Percentiles rank a stretch among this genome's conserved stretches.
Evolutionary conservation across 2,797 vertebrate species (phyloP).

Genomic region (Squalus acanthias): DNA sequence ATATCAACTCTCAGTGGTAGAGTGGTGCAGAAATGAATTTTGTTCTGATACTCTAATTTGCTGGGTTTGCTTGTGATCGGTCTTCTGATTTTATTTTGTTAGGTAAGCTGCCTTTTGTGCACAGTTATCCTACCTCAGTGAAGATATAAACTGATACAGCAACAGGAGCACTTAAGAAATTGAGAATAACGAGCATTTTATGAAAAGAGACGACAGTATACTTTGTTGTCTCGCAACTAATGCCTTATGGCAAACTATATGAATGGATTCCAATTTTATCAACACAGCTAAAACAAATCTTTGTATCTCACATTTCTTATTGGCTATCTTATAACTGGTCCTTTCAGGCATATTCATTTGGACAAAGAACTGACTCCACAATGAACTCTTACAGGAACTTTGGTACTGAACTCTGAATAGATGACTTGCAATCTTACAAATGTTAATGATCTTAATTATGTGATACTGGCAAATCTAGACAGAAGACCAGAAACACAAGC

Average conservation of each 20-base stretch:
- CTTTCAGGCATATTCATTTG: neutral
- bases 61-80: neutral
- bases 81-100: neutral
- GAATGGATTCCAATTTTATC: conserved; percentile 8
- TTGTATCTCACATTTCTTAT: conserved; percentile 31
- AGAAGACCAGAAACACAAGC: neutral
- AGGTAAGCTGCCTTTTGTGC: neutral
- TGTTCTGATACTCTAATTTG: neutral
- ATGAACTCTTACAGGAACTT: neutral
- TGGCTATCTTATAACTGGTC: neutral
- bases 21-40: neutral
- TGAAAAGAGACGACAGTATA: neutral
- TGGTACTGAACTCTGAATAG: neutral
- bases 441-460: neutral
- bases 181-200: neutral
- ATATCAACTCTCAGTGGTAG: neutral
- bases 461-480: neutral
- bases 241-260: neutral
- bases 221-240: neutral
- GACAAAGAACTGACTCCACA: neutral
- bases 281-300: neutral
- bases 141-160: neutral
- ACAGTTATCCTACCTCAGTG: neutral
- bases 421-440: neutral
- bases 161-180: neutral